Base-by-base conservation (phyloP, 2,888 invertebrate genomes). In the Diabrotica balteata region DNA sequence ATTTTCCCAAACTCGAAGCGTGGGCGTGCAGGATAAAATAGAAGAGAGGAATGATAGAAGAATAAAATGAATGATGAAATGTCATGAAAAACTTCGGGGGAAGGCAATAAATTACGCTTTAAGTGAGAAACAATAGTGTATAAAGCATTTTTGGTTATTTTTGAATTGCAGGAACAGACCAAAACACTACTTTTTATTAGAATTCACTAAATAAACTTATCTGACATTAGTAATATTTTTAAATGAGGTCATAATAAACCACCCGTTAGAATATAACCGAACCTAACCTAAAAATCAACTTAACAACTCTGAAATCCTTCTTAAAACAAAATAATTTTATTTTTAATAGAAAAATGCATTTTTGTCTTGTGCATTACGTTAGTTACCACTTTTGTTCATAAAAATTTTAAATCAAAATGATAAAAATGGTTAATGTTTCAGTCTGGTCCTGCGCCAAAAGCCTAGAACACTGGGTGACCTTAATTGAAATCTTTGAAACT, bases 81-180 rank as follows among this genome's bases (percentile, higher is more conserved):
- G 72, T 73, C 72, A 75, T 74, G 69, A 73, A 72, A 74, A 73
- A 75, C 74, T 77, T 80, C 76, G 81, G 83, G 83, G 83, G 83
- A 83, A 83, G 81, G 83, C 84, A 83, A 81, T 79, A 82, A 80
- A 81, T 79, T 83, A 84, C 83, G 83, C 84, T 83, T 84, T 80
- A 80, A 79, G 69, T 71, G 69, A 72, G 69, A 73, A 71, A 72
- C 67, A 67, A 71, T 64, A 72, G 70, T 67, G 69, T 73, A 67
- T 72, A 69, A 72, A 70, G 66, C 66, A 45, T 61, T 67, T 68
- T 63, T 68, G 63, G 22, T 50, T 63, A 51, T 51, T 49, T 58
- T 10, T 52, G 59, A 46, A 43, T 32, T 69, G 62, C 50, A 44
- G 53, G 59, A 46, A 17, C 53, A 45, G 59, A 66, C 49, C 59